phyloP scores from a whole-genome alignment of 2,113 vertebrate species.

The Catharus bicknelli region DNA sequence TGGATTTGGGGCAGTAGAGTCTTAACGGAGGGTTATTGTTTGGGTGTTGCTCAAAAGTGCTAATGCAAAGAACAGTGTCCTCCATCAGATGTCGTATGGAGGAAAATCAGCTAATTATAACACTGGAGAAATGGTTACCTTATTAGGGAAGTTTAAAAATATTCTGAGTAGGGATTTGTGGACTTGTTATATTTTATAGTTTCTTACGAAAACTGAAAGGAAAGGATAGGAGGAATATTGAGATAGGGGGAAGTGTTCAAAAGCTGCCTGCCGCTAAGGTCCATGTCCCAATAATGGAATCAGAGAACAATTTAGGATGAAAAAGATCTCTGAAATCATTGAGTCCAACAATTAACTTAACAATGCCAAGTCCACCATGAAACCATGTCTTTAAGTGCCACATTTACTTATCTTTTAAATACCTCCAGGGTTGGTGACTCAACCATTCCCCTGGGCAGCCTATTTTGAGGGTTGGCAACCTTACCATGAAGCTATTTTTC shows the following conservation, averaged over 20 bases:
- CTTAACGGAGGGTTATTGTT: background rate
- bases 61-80: background rate
- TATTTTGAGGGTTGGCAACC: background rate
- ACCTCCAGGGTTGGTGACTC: background rate
- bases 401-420: background rate
- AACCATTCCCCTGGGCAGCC: background rate
- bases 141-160: background rate
- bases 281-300: background rate
- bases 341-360: background rate
- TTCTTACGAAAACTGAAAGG: background rate
- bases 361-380: background rate
- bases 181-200: background rate
- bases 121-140: background rate
- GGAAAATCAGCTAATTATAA: background rate
- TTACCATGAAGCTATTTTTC: background rate
- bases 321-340: background rate
- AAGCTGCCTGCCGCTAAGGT: background rate
- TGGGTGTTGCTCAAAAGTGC: background rate
- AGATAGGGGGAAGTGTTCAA: background rate
- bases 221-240: background rate
- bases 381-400: background rate
- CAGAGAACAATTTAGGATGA: background rate
- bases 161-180: background rate
- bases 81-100: background rate
- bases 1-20: background rate